Evolutionary conservation across 1,140 invertebrate genomes (phyloP), one percentile per base, ranked within the genome.

Genomic region (Papilio machaon): DNA sequence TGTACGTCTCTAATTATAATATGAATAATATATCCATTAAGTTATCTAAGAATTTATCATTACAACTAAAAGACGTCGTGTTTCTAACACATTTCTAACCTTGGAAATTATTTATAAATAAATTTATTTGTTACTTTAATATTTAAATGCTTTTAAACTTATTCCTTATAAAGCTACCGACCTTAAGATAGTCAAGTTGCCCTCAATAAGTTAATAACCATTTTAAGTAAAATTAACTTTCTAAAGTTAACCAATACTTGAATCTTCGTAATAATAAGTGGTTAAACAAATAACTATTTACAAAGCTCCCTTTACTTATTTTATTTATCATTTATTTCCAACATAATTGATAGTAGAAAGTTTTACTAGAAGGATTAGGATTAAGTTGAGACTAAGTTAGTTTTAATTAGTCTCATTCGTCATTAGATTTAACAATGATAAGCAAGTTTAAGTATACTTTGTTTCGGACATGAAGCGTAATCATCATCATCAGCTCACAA

Each of bases 1-100:
- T 64, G 9, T 64, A 58, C 17, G 10, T 64, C 23, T 64, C 23
- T 64, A 30, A 23, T 64, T 64, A 30, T 70, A 38, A 38, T 70
- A 19, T 70, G 64, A 38, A 70, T 70, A 70, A 70, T 70, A 70
- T 70, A 70, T 15, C 13, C 64, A 70, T 38, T 70, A 70, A 70
- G 30, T 70, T 70, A 70, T 70, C 64, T 70, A 11, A 35, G 23
- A 70, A 35, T 70, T 70, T 35, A 70, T 70, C 1, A 35, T 35
- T 13, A 35, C 64, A 35, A 35, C 30, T 38, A 35, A 70, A 70
- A 70, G 10, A 35, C 64, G 60, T 67, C 60, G 17, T 15, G 64
- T 70, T 35, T 70, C 64, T 70, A 70, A 70, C 30, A 70, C 15
- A 35, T 10, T 70, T 0, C 4, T 15, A 15, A 70, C 23, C 64